Evolutionary conservation across 2,888 invertebrate genomes (phyloP).

Genomic region (Acrobasis consociella): DNA sequence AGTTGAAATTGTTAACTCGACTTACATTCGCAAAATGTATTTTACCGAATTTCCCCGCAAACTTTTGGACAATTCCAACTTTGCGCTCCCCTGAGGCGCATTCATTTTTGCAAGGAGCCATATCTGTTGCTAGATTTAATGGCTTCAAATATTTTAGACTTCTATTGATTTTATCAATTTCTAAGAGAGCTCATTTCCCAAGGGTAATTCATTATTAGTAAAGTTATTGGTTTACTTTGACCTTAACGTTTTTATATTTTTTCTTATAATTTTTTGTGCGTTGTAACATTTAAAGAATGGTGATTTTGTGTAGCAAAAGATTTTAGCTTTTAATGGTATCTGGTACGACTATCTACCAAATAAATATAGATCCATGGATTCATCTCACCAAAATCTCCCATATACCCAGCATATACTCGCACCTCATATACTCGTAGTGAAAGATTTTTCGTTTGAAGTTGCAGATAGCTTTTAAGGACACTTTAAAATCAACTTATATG

Average conservation of each 20-base stretch:
- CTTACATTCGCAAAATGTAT: slow-evolving; percentile 41
- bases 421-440: no score
- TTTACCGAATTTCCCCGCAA: slow-evolving; percentile 42
- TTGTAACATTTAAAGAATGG: no score
- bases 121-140: slow-evolving; percentile 18
- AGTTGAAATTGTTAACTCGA: slow-evolving; percentile 35
- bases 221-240: background rate
- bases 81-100: slow-evolving; percentile 33
- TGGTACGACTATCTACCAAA: no score
- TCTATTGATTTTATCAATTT: slow-evolving; percentile 9
- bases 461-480: no score
- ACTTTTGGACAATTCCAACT: slow-evolving; percentile 41
- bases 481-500: background rate
- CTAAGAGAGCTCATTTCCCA: background rate
- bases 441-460: no score
- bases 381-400: no score
- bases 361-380: no score
- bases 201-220: background rate
- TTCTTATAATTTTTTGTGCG: background rate
- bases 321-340: no score
- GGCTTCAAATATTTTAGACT: slow-evolving; percentile 22
- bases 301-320: no score
- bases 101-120: slow-evolving; percentile 21
- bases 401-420: no score
- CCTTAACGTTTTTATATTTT: background rate